These are phyloP conservation scores for Camponotus floridanus DNA, from an alignment of 1,140 invertebrate genomes.

Conservation along the genomic window DNA sequence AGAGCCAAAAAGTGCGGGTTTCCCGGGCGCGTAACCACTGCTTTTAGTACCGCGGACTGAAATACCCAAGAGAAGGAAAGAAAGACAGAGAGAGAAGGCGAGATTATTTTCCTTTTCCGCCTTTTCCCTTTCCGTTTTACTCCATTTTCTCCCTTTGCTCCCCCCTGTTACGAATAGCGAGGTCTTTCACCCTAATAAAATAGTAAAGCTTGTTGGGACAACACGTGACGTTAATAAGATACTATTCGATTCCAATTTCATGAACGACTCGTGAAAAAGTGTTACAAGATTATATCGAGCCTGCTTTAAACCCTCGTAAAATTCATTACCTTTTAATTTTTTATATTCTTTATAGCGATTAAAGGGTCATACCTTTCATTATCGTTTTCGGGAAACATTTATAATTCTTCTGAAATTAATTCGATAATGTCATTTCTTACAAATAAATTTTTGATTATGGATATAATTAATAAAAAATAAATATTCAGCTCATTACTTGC, in stretches of 20 bases:
- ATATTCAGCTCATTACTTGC: background rate
- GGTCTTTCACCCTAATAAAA: conserved; percentile 35
- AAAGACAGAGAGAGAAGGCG: background rate
- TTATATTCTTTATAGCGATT: background rate
- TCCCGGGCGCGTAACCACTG: conserved; percentile 75
- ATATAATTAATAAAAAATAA: background rate
- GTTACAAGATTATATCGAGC: conserved; percentile 1
- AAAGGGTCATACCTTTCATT: conserved; percentile 10
- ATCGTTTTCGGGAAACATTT: background rate
- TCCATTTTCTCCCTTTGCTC: background rate
- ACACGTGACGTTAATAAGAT: conserved; percentile 23
- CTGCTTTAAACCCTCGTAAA: conserved; percentile 45
- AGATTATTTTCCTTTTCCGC: conserved; percentile 1
- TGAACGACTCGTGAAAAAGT: conserved; percentile 35
- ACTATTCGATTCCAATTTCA: conserved; percentile 31
- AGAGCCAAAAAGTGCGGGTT: conserved; percentile 74
- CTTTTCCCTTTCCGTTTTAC: conserved; percentile 9
- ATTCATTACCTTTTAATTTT: conserved; percentile 16
- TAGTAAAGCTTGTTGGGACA: conserved; percentile 46
- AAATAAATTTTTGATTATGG: background rate
- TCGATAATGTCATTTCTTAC: background rate
- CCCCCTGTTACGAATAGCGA: background rate
- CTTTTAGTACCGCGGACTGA: conserved; percentile 71
- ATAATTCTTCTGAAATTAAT: background rate
- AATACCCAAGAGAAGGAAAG: conserved; percentile 53